Evolutionary conservation across 2,113 vertebrate species (phyloP).

Genomic region (Chloropsis hardwickii): DNA sequence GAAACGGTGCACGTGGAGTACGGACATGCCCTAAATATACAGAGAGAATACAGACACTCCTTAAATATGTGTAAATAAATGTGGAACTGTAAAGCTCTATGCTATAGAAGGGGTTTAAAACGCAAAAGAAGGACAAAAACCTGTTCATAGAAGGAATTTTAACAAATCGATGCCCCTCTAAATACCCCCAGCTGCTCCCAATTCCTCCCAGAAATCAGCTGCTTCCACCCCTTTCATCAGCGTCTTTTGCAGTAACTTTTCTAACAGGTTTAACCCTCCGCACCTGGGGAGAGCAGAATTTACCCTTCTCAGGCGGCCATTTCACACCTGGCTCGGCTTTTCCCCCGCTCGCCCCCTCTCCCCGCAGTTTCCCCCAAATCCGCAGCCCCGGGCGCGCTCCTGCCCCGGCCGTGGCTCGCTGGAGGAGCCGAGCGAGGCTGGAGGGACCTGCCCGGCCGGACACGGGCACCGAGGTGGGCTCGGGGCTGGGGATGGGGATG

Average conservation of each 20-base stretch:
- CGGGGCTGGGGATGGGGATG: not conserved
- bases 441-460: fast-evolving
- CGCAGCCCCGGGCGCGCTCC: not conserved
- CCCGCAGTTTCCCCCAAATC: fast-evolving
- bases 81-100: not conserved
- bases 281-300: not conserved
- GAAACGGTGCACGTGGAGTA: fast-evolving
- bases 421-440: not conserved
- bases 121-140: not conserved
- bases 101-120: not conserved
- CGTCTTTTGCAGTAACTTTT: not conserved
- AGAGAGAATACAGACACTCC: not conserved
- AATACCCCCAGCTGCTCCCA: not conserved
- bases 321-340: not conserved
- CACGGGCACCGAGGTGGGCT: not conserved
- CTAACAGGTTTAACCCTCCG: not conserved
- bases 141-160: not conserved
- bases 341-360: too few species aligned
- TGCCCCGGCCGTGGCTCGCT: not conserved
- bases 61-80: not conserved
- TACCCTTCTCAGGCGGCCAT: fast-evolving
- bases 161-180: too few species aligned
- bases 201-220: not conserved
- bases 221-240: not conserved
- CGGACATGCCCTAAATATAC: fast-evolving